These are phyloP conservation scores for Aethina tumida DNA, from an alignment of 1,140 invertebrate species.

Conservation along the genomic window DNA sequence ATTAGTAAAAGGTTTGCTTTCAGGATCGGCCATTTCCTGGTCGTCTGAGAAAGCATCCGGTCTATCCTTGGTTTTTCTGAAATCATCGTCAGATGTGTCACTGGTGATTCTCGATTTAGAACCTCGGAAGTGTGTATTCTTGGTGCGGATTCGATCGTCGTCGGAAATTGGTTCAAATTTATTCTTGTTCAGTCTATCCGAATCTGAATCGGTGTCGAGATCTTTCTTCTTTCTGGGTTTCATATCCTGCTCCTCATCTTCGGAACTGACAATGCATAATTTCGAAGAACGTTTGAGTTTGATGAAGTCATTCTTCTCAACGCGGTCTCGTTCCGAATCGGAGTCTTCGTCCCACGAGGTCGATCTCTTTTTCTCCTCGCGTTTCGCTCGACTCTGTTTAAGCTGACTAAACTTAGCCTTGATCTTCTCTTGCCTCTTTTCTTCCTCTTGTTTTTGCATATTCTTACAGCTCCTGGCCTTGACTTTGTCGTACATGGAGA, in stretches of 20 bases:
- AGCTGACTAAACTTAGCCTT: constrained; percentile 83
- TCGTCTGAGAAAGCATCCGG: constrained; percentile 18
- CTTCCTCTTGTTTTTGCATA: constrained; percentile 83
- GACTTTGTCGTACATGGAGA: constrained; percentile 98
- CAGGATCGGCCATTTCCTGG: constrained; percentile 8
- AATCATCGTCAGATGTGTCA: constrained; percentile 51
- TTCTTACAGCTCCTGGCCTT: constrained; percentile 89
- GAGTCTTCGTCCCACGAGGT: constrained; percentile 78
- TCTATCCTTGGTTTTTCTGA: constrained; percentile 18
- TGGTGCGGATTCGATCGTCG: constrained; percentile 29
- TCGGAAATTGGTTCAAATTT: constrained; percentile 34
- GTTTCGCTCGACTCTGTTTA: constrained; percentile 75
- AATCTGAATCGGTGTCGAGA: constrained; percentile 40
- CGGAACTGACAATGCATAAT: constrained; percentile 43
- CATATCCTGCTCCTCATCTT: constrained; percentile 38
- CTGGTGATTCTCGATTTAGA: constrained; percentile 46
- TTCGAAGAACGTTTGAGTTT: constrained; percentile 31
- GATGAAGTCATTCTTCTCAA: constrained; percentile 24
- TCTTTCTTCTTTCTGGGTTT: constrained; percentile 32
- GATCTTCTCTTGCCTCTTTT: constrained; percentile 75
- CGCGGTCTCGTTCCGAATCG: constrained; percentile 44
- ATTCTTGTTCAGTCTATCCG: constrained; percentile 29
- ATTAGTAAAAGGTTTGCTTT: constrained; percentile 20
- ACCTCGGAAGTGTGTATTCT: constrained; percentile 38
- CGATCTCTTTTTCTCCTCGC: constrained; percentile 77